Evolutionary conservation across 2,888 invertebrate genomes (phyloP).

Genomic region (Agrenia bidenticulata): DNA sequence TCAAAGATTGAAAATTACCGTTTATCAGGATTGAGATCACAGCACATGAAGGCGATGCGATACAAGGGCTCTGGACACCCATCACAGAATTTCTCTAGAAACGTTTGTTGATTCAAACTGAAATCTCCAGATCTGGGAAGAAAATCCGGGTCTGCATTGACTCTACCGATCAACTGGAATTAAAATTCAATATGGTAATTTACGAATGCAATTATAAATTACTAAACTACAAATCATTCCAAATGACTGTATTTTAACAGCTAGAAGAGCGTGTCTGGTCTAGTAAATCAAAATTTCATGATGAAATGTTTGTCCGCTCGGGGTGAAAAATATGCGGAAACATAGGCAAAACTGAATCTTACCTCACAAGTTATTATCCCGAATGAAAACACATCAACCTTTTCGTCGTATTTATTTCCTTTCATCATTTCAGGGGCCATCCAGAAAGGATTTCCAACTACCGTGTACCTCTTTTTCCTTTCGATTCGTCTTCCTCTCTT

Average conservation of each 20-base stretch:
- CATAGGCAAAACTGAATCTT: neutral
- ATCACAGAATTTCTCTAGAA: slow-evolving; percentile 80
- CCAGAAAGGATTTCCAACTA: slow-evolving; percentile 97
- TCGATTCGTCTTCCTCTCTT: slow-evolving; percentile 49
- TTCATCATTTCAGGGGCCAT: slow-evolving; percentile 99
- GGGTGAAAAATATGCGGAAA: no score
- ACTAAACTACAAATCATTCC: no score
- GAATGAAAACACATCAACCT: slow-evolving; percentile 93
- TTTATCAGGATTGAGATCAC: slow-evolving; percentile 85
- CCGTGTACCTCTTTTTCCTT: slow-evolving; percentile 62
- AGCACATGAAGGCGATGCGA: slow-evolving; percentile 84
- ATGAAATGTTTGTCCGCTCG: no score
- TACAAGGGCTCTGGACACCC: slow-evolving; percentile 85
- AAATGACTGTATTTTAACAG: no score
- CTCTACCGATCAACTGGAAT: slow-evolving; percentile 88
- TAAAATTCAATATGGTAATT: no score
- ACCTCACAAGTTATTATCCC: slow-evolving; percentile 94
- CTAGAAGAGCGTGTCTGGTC: no score
- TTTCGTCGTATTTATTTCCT: slow-evolving; percentile 92
- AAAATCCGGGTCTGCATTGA: slow-evolving; percentile 92
- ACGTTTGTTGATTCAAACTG: slow-evolving; percentile 82
- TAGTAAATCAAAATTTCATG: no score
- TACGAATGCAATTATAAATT: no score
- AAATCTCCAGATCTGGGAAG: slow-evolving; percentile 88
- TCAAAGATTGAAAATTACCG: slow-evolving; percentile 61